phyloP scores from a whole-genome alignment of 2,888 invertebrate genomes.

The Lampropteryx suffumata region DNA sequence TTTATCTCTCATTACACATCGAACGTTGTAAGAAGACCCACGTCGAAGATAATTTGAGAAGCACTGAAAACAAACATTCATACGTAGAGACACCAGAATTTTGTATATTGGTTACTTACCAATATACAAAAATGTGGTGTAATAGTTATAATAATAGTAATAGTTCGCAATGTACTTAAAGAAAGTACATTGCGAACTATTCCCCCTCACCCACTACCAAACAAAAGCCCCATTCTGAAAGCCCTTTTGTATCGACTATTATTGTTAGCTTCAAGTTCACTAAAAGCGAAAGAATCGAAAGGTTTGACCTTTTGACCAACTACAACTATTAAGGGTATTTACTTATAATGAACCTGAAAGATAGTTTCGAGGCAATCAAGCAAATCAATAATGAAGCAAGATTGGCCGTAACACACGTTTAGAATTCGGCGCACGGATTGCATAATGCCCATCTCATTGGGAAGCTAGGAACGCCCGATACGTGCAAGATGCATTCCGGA shows the following conservation, averaged over 20 bases:
- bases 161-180: constrained; percentile 52
- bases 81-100: too few species aligned
- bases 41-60: too few species aligned
- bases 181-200: too few species aligned
- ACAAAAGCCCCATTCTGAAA: constrained; percentile 70
- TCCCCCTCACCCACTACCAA: constrained; percentile 42
- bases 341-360: neutral
- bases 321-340: constrained; percentile 4
- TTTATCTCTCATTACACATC: too few species aligned
- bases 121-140: too few species aligned
- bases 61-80: too few species aligned
- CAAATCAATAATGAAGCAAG: neutral
- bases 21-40: too few species aligned
- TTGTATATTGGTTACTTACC: too few species aligned
- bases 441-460: constrained; percentile 30
- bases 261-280: constrained; percentile 63
- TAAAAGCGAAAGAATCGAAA: constrained; percentile 66
- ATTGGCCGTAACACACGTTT: constrained; percentile 8
- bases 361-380: constrained; percentile 9
- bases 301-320: constrained; percentile 39
- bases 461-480: constrained; percentile 26
- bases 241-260: constrained; percentile 62
- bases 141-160: too few species aligned
- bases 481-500: constrained; percentile 34
- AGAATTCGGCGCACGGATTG: constrained; percentile 29